Percentiles rank a stretch among this genome's conserved stretches.
Evolutionary conservation across 2,113 vertebrate genomes (phyloP).

Genomic region (Cinclus cinclus): DNA sequence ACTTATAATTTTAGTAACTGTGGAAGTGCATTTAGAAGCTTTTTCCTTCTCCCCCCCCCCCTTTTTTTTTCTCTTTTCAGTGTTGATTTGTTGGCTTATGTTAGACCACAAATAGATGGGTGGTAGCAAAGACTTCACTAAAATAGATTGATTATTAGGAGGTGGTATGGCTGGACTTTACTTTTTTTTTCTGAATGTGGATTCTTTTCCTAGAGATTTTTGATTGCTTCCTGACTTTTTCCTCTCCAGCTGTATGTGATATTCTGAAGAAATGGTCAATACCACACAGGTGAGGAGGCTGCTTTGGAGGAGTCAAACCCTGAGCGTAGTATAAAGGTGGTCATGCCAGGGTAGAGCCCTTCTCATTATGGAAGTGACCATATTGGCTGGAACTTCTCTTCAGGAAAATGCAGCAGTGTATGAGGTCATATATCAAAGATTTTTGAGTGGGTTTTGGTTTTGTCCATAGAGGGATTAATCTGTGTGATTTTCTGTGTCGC

Average conservation of each 20-base stretch:
- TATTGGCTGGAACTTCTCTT: background rate
- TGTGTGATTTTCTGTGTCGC: background rate
- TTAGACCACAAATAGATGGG: background rate
- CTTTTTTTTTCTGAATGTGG: background rate
- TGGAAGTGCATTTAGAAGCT: background rate
- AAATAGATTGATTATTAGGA: background rate
- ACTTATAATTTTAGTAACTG: background rate
- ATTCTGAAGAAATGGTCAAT: background rate
- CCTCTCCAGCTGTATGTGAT: background rate
- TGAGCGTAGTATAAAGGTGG: rapidly evolving
- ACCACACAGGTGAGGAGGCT: background rate
- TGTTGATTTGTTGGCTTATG: background rate
- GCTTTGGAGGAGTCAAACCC: background rate
- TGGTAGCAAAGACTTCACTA: background rate
- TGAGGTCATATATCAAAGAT: background rate
- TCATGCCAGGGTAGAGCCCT: rapidly evolving
- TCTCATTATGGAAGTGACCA: background rate
- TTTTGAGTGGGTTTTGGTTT: background rate
- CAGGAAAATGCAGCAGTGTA: background rate
- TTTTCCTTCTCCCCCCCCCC: no score
- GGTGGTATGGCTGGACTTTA: background rate
- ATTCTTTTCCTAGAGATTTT: background rate
- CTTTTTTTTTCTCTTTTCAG: background rate
- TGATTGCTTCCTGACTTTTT: background rate
- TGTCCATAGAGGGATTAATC: background rate